These are phyloP conservation scores for Atrina japonica DNA, from an alignment of 2,888 invertebrate genomes.

Conservation along the genomic window DNA sequence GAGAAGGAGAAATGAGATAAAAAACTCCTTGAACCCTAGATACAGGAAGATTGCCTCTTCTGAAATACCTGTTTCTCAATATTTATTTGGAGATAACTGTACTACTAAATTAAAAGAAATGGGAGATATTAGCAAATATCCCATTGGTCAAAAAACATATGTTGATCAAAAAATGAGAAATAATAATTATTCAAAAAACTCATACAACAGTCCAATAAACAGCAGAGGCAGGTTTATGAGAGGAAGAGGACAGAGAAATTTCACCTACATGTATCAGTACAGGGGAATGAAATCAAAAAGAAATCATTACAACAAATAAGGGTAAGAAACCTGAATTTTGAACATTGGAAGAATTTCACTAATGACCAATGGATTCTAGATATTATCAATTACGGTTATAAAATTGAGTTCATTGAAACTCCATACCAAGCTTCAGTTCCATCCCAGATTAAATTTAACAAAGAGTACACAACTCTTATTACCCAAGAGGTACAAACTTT, in stretches of 20 bases:
- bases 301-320: background rate
- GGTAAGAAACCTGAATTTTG: background rate
- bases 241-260: background rate
- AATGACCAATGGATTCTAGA: constrained; percentile 29
- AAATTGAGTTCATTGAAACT: constrained; percentile 27
- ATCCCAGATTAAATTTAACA: constrained; percentile 17
- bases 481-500: constrained; percentile 13
- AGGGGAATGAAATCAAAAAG: no score
- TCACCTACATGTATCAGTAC: no score
- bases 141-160: background rate
- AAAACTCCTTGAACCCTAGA: background rate
- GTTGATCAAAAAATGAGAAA: no score
- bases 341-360: constrained; percentile 16
- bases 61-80: background rate
- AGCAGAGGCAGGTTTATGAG: background rate
- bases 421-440: constrained; percentile 9
- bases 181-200: no score
- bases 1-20: constrained; percentile 8
- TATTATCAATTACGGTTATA: constrained; percentile 17
- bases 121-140: no score
- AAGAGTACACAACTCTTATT: background rate
- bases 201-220: background rate
- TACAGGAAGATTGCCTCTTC: background rate
- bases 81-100: constrained; percentile 5
- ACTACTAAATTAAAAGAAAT: background rate